Conservation (phyloP, 2,888 invertebrate genomes). For the Stenodera caucasica region DNA sequence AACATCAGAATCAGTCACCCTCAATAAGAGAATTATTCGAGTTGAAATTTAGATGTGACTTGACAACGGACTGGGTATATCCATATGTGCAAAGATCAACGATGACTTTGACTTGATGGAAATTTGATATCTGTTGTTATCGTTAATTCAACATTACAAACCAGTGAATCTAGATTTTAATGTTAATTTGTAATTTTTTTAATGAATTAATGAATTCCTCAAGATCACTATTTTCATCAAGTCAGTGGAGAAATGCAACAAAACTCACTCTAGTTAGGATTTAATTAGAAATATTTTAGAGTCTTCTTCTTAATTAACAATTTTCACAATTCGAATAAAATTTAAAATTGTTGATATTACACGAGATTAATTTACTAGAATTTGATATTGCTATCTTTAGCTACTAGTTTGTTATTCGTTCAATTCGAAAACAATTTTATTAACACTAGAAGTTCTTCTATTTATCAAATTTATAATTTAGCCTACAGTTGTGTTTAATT, state of each 20-base stretch:
- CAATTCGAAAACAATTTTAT: constrained; percentile 19
- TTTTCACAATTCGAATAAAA: no score
- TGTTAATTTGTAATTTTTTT: no score
- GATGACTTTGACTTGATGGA: constrained; percentile 1
- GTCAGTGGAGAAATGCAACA: no score
- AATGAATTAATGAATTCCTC: no score
- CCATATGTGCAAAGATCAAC: no score
- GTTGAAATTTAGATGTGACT: background rate
- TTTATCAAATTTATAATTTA: constrained; percentile 15
- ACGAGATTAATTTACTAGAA: background rate
- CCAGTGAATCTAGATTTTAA: background rate
- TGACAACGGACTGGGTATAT: background rate
- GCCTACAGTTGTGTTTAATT: constrained; percentile 16
- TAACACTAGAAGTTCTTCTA: constrained; percentile 15
- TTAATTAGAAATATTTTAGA: no score
- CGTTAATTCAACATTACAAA: background rate
- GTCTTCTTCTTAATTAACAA: no score
- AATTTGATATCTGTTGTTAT: background rate
- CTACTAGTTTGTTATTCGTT: background rate
- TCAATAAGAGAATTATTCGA: constrained; percentile 1
- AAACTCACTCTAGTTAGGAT: no score
- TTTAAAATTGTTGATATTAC: background rate
- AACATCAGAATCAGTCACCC: background rate
- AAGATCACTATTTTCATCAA: no score
- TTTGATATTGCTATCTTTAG: background rate